phyloP scores from a whole-genome alignment of 2,797 vertebrate genomes.

The Anolis apletophallus region DNA sequence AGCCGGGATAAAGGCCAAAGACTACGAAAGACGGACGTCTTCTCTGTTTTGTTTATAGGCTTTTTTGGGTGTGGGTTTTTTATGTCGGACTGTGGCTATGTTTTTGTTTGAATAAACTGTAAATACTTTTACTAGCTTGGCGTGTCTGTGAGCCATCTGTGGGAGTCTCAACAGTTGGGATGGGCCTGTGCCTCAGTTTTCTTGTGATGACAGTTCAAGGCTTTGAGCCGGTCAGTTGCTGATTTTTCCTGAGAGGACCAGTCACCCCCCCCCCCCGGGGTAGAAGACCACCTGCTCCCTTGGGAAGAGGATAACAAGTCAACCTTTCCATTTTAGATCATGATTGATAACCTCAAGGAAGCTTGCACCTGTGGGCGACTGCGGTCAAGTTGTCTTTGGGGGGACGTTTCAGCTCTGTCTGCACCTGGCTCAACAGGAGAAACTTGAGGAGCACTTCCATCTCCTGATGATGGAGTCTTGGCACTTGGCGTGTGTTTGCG shows the following conservation, averaged over 20 bases:
- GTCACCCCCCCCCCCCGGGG: rapidly evolving
- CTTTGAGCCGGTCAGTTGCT: not conserved
- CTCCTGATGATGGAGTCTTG: constrained; percentile 62
- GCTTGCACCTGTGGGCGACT: constrained; percentile 59
- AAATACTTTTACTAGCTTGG: too few relatives aligned
- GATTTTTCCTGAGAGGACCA: constrained; percentile 20
- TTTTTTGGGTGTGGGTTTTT: too few relatives aligned
- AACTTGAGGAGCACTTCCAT: constrained; percentile 56
- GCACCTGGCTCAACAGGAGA: constrained; percentile 65
- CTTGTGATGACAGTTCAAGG: constrained; percentile 5
- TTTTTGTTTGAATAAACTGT: too few relatives aligned
- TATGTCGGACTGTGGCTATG: too few relatives aligned
- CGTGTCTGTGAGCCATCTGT: too few relatives aligned
- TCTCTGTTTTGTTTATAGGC: too few relatives aligned
- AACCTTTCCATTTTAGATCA: constrained; percentile 43
- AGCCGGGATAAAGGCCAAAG: too few relatives aligned
- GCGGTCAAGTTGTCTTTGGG: constrained; percentile 66
- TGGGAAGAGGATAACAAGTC: not conserved
- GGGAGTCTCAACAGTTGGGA: too few relatives aligned
- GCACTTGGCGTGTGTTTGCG: constrained; percentile 45
- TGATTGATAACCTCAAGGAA: constrained; percentile 65
- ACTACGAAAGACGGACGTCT: too few relatives aligned
- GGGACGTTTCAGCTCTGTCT: constrained; percentile 58
- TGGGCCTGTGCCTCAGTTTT: not conserved
- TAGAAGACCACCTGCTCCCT: not conserved